Evolutionary conservation across 2,113 vertebrate species (phyloP), one percentile per base, ranked within the genome.

Genomic region (Trematomus loennbergii): DNA sequence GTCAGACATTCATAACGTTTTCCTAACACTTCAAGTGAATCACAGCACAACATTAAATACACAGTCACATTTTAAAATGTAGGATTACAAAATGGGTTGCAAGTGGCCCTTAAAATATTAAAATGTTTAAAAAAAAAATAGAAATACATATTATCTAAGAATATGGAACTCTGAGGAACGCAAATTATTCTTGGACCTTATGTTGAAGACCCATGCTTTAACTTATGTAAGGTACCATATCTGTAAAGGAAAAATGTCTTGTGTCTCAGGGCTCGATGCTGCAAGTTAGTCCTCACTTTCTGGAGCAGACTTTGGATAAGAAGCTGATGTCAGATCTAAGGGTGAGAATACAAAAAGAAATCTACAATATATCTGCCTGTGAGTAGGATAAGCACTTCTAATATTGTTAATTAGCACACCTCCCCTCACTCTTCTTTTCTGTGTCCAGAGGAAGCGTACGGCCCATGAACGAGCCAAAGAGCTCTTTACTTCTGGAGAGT

Each of bases 241-340:
- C n/a, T 50, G 36, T 8, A 8, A 40, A 40, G 36, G 36, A 7
- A 40, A 40, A 8, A 40, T 36, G 46, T 11, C 10, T 20, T 9
- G 9, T 60, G 36, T 59, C 1, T 57, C 75, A 99, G 98, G 98
- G 98, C 4, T 98, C 97, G 0, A 99, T 99, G 97, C 96, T 95
- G 79, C 97, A 99, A 94, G 98, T 99, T 61, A 99, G 98, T 83
- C 96, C 96, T 74, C 97, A 99, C 86, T 99, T 99, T 83, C 93
- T 99, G 92, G 98, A 99, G 87, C 98, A 99, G 91, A 99, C 98
- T 0, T 88, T 99, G 77, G 98, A 99, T 84, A 99, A 99, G 96
- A 99, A 99, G 88, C 96, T 99, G 72, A 99, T 99, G 98, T 99
- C 98, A 1, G 97, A 99, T 85, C 95, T 99, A 70, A 94, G 97